These are phyloP conservation scores for Eucidaris tribuloides DNA, from an alignment of 35 echinoderm and acorn worm genomes.

Conservation along the genomic window DNA sequence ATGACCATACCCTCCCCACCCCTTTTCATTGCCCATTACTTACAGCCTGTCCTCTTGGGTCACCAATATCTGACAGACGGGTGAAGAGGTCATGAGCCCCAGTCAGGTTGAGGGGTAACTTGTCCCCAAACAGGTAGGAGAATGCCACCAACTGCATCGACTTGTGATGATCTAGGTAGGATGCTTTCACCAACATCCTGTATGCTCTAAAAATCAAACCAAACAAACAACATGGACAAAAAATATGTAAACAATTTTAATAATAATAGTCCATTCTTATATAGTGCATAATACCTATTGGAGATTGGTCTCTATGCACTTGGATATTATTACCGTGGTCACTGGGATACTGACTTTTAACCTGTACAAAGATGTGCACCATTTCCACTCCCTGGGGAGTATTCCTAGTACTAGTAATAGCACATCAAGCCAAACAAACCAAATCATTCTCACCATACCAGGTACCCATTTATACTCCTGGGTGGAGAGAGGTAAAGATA, in stretches of 20 bases:
- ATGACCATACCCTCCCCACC: neutral
- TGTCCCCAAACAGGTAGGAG: conserved; percentile 71
- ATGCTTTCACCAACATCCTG: conserved; percentile 58
- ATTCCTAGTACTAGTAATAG: no score
- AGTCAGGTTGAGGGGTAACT: conserved; percentile 74
- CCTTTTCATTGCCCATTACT: no score
- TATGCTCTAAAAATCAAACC: conserved; percentile 46
- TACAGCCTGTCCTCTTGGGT: conserved; percentile 85
- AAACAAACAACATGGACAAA: neutral
- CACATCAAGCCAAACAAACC: no score
- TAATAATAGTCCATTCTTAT: neutral
- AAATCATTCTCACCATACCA: no score
- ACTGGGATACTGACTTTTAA: no score
- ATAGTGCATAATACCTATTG: neutral
- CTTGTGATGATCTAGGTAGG: conserved; percentile 67
- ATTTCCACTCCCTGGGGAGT: no score
- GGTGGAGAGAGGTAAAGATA: no score
- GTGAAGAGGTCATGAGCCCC: conserved; percentile 69
- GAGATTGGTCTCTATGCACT: neutral
- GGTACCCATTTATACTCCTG: no score
- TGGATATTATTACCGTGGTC: neutral
- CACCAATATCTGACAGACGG: conserved; percentile 42
- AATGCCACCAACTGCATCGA: conserved; percentile 61
- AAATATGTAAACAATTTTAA: neutral
- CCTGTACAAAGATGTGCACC: no score